phyloP scores from a whole-genome alignment of 2,888 invertebrate genomes.

The Punctoribates punctum region DNA sequence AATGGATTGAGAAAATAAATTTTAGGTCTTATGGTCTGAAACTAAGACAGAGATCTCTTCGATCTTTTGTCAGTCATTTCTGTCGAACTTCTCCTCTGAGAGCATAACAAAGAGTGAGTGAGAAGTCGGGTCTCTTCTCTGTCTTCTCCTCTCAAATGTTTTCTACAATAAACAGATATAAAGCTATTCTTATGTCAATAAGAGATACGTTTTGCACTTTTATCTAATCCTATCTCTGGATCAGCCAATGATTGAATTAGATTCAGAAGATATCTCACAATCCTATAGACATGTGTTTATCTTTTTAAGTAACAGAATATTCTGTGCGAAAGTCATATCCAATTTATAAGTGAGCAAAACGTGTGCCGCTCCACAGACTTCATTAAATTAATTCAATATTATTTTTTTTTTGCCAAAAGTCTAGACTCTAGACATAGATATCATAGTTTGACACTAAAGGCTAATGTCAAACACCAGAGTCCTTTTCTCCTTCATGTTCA shows the following conservation, averaged over 20 bases:
- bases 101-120: background rate
- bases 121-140: background rate
- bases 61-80: conserved; percentile 6
- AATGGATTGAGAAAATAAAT: background rate
- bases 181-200: conserved; percentile 1
- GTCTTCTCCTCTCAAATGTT: background rate
- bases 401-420: background rate
- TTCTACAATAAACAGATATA: background rate
- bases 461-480: background rate
- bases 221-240: background rate
- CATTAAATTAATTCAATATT: conserved; percentile 24
- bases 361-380: background rate
- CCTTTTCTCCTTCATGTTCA: too few species aligned
- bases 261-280: background rate
- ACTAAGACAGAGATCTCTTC: background rate
- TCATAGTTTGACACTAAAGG: background rate
- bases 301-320: too few species aligned
- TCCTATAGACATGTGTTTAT: background rate
- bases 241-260: background rate
- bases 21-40: background rate
- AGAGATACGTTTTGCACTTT: background rate
- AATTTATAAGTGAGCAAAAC: too few species aligned
- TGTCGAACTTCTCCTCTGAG: conserved; percentile 5
- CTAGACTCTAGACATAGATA: background rate
- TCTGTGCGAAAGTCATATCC: too few species aligned